Conservation (phyloP, 92 coral and sea anemone species). For the Micromussa lordhowensis region DNA sequence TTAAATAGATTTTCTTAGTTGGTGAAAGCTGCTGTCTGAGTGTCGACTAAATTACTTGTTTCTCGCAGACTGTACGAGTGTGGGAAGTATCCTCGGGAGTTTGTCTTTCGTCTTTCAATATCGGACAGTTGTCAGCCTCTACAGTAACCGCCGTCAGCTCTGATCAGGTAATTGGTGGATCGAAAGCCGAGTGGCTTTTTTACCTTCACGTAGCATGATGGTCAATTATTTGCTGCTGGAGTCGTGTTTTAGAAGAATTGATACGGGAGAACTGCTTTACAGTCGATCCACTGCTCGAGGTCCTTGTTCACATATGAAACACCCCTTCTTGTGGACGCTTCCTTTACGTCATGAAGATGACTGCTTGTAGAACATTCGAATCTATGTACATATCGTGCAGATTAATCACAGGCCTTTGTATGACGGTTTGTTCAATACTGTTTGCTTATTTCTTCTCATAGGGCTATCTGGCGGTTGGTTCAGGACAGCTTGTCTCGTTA, state of each 20-base stretch:
- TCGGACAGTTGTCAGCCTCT: constrained; percentile 77
- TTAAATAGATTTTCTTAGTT: not conserved
- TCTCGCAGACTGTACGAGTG: constrained; percentile 84
- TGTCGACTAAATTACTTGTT: not conserved
- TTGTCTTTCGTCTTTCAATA: constrained; percentile 78
- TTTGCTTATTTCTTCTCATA: constrained; percentile 19
- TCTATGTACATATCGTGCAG: too few relatives aligned
- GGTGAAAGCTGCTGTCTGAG: not conserved
- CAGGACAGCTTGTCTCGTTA: constrained; percentile 83
- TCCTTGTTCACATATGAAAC: not conserved
- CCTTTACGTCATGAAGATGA: too few relatives aligned
- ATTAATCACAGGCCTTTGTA: not conserved
- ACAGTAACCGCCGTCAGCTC: constrained; percentile 90
- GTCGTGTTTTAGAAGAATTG: not conserved
- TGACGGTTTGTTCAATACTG: not conserved
- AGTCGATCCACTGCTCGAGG: too few relatives aligned
- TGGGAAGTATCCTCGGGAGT: constrained; percentile 89
- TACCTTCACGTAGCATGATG: not conserved
- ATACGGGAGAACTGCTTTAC: too few relatives aligned
- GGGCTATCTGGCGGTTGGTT: constrained; percentile 87
- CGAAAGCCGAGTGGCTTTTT: not conserved
- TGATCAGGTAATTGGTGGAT: constrained; percentile 70
- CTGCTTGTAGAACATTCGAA: not conserved
- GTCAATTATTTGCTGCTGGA: not conserved
- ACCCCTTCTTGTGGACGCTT: not conserved